A percentile compares a stretch with the other conserved stretches of the same genome.
phyloP scores from a whole-genome alignment of 2,797 vertebrate species.

The Oceanodroma leucorhoa region DNA sequence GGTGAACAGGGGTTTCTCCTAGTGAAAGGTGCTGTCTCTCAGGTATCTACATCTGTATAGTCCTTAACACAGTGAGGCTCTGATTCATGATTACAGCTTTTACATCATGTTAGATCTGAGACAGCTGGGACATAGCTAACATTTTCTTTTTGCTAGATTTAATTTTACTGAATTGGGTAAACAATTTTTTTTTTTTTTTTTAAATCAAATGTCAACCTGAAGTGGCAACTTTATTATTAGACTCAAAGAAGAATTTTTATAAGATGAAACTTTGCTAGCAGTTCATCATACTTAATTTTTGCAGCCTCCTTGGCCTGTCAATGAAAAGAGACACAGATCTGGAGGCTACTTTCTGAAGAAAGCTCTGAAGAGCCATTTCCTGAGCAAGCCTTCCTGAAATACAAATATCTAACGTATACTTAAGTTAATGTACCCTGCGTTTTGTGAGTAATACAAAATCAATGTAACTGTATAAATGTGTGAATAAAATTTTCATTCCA shows the following conservation, averaged over 20 bases:
- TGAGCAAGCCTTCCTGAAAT: background rate
- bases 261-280: background rate
- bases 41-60: background rate
- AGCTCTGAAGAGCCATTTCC: background rate
- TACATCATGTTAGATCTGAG: background rate
- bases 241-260: background rate
- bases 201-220: background rate
- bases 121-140: background rate
- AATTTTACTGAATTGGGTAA: background rate
- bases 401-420: background rate
- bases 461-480: background rate
- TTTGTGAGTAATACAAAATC: background rate
- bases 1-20: rapidly evolving
- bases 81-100: background rate
- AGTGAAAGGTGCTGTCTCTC: background rate
- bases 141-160: background rate
- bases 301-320: background rate
- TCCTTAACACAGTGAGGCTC: background rate
- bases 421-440: background rate
- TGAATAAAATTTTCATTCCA: background rate
- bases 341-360: background rate
- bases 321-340: background rate
- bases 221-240: background rate
- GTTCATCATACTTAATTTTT: background rate
- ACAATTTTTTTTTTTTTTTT: background rate